phyloP scores from a whole-genome alignment of 2,888 invertebrate species.

The Operophtera brumata region DNA sequence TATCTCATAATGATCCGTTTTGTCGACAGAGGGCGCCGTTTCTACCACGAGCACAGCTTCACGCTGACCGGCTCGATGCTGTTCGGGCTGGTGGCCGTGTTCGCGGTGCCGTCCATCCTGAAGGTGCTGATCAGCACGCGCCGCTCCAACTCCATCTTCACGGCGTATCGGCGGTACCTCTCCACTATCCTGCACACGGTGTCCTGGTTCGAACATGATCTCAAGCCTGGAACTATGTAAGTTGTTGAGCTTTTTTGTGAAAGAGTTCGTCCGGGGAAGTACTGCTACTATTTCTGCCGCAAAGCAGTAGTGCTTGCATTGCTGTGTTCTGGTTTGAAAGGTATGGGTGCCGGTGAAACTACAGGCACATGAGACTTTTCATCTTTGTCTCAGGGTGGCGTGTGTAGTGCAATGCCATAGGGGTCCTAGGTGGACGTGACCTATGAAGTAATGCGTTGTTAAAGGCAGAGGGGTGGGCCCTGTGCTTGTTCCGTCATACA shows the following conservation, averaged over 20 bases:
- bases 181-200: slow-evolving; percentile 88
- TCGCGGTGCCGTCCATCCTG: slow-evolving; percentile 88
- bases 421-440: no score
- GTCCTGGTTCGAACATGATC: slow-evolving; percentile 88
- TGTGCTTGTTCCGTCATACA: no score
- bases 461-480: no score
- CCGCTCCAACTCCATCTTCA: slow-evolving; percentile 84
- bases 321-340: no score
- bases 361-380: no score
- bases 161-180: slow-evolving; percentile 88
- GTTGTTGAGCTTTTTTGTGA: slow-evolving; percentile 1
- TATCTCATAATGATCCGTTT: neutral
- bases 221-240: slow-evolving; percentile 80
- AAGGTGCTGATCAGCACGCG: slow-evolving; percentile 86
- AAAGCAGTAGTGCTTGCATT: no score
- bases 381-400: no score
- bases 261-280: no score
- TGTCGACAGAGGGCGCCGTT: slow-evolving; percentile 84
- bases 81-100: slow-evolving; percentile 86
- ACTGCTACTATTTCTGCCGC: no score
- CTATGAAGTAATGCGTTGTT: no score
- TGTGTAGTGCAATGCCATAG: no score
- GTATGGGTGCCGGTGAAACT: no score
- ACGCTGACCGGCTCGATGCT: slow-evolving; percentile 86
- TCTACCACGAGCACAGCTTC: slow-evolving; percentile 86